phyloP scores from a whole-genome alignment of 2,113 vertebrate species.

The Plecotus auritus region DNA sequence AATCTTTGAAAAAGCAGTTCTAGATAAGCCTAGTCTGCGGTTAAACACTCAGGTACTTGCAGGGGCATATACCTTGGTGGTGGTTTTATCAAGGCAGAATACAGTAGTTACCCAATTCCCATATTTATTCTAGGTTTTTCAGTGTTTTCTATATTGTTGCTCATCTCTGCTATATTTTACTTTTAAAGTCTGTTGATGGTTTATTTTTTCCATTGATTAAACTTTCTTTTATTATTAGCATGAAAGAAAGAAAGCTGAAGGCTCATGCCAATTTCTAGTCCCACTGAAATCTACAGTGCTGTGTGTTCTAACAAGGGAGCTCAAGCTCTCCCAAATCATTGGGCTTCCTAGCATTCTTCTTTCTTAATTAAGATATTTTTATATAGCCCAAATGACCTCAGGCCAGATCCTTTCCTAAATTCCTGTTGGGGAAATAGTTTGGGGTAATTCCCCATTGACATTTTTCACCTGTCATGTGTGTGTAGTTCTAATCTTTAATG shows the following conservation, averaged over 20 bases:
- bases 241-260: background rate
- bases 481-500: background rate
- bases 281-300: background rate
- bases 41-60: background rate
- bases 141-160: background rate
- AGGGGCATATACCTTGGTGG: background rate
- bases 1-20: background rate
- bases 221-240: background rate
- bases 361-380: background rate
- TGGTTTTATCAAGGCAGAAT: background rate
- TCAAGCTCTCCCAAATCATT: background rate
- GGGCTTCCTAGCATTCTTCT: background rate
- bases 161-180: background rate
- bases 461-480: background rate
- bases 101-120: background rate
- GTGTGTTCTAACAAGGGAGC: background rate
- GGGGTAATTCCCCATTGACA: background rate
- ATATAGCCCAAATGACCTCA: background rate
- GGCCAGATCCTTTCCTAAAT: background rate
- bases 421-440: background rate
- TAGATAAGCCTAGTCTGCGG: background rate
- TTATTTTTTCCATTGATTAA: background rate
- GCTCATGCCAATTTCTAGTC: background rate
- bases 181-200: background rate
- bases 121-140: background rate